Evolutionary conservation across 1,140 invertebrate genomes (phyloP).

Genomic region (Leptopilina boulardi): DNA sequence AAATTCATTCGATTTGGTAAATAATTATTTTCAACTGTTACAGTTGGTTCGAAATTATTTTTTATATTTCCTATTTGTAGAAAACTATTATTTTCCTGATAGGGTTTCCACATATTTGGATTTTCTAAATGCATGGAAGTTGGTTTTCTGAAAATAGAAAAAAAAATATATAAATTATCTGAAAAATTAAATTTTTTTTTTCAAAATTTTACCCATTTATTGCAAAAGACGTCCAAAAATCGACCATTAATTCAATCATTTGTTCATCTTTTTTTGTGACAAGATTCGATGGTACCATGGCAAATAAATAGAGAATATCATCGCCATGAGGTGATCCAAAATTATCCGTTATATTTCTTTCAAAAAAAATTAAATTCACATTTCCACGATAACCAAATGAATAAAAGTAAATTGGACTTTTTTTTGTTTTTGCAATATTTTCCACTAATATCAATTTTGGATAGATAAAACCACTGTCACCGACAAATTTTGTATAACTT

Average conservation of each 20-base stretch:
- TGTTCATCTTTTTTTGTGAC: neutral
- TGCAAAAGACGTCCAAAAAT: constrained; percentile 13
- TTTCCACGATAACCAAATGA: neutral
- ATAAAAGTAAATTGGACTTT: constrained; percentile 4
- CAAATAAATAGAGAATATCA: neutral
- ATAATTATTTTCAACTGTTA: neutral
- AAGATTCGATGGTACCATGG: neutral
- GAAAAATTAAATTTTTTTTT: neutral
- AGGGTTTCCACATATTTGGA: neutral
- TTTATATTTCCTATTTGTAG: neutral
- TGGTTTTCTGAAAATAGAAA: neutral
- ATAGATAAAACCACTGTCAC: constrained; percentile 13
- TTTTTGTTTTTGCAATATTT: neutral
- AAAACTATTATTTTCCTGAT: neutral
- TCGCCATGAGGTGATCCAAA: neutral
- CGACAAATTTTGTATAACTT: neutral
- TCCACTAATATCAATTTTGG: neutral
- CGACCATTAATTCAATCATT: neutral
- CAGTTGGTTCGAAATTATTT: neutral
- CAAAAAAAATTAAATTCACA: neutral
- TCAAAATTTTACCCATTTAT: neutral
- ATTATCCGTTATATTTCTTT: neutral
- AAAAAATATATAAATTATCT: neutral
- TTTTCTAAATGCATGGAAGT: neutral
- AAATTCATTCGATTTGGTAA: neutral